phyloP scores from a whole-genome alignment of 2,113 vertebrate species.

The Protobothrops flavoviridis region DNA sequence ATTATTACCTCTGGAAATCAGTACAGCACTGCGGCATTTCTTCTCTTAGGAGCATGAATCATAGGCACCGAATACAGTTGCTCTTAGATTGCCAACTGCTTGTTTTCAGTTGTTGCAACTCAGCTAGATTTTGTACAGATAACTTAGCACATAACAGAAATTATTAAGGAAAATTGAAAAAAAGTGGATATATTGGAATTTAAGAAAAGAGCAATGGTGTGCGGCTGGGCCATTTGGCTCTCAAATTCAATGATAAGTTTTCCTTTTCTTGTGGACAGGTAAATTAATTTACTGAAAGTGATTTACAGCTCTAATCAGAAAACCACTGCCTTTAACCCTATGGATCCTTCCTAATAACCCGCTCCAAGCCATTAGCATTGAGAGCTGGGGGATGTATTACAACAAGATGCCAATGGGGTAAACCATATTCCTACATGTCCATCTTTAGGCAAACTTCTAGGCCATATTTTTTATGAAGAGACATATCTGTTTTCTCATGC shows the following conservation, averaged over 20 bases:
- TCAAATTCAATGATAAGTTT: neutral
- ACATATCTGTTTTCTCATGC: neutral
- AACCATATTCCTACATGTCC: neutral
- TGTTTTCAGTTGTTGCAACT: neutral
- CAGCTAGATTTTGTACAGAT: neutral
- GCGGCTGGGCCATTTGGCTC: neutral
- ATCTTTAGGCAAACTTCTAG: neutral
- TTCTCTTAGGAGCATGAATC: neutral
- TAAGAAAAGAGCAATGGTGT: neutral
- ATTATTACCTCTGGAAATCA: neutral
- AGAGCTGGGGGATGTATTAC: neutral
- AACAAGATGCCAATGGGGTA: neutral
- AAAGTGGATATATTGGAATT: neutral
- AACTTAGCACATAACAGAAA: neutral
- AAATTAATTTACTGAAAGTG: neutral
- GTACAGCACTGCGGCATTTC: neutral
- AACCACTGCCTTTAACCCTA: neutral
- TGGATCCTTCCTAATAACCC: neutral
- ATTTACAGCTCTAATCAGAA: neutral
- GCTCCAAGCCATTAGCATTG: neutral
- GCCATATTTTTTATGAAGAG: neutral
- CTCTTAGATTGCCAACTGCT: neutral
- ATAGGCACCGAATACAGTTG: neutral
- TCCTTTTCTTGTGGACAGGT: neutral
- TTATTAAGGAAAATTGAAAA: neutral